These are phyloP conservation scores for Brachionus sp. DNA, from an alignment of 1,140 invertebrate species.

Conservation along the genomic window DNA sequence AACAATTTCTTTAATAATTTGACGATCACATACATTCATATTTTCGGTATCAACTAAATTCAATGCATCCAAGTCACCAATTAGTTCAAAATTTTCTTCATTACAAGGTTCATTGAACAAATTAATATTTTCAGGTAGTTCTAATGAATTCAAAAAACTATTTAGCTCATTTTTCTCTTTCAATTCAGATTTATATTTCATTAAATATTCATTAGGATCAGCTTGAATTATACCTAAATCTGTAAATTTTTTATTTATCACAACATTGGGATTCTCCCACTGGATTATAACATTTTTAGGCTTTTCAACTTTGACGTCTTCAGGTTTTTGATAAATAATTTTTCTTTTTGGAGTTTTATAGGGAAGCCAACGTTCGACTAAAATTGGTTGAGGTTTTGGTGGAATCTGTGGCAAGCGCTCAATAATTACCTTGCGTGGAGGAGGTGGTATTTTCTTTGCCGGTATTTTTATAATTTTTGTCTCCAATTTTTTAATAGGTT, in stretches of 20 bases:
- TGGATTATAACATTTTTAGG: constrained; percentile 43
- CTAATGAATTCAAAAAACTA: background rate
- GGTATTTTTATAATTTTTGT: background rate
- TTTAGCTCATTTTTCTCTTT: background rate
- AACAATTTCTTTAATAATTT: background rate
- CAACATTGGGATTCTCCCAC: background rate
- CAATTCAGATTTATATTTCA: background rate
- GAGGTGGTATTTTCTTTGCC: constrained; percentile 19
- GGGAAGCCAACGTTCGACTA: constrained; percentile 46
- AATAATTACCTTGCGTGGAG: constrained; percentile 45
- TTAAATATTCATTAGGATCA: constrained; percentile 30
- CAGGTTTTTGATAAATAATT: constrained; percentile 33
- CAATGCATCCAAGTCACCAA: constrained; percentile 4
- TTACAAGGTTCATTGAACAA: background rate
- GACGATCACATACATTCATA: background rate
- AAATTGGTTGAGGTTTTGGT: constrained; percentile 33
- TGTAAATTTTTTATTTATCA: constrained; percentile 4
- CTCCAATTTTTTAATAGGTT: background rate
- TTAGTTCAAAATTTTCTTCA: background rate
- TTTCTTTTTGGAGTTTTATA: constrained; percentile 29
- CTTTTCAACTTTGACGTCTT: background rate
- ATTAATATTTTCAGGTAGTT: background rate
- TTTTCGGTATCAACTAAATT: background rate
- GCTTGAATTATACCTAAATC: constrained; percentile 39
- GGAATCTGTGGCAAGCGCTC: constrained; percentile 29